phyloP scores from a whole-genome alignment of 2,888 invertebrate genomes.

The Aricia artaxerxes region DNA sequence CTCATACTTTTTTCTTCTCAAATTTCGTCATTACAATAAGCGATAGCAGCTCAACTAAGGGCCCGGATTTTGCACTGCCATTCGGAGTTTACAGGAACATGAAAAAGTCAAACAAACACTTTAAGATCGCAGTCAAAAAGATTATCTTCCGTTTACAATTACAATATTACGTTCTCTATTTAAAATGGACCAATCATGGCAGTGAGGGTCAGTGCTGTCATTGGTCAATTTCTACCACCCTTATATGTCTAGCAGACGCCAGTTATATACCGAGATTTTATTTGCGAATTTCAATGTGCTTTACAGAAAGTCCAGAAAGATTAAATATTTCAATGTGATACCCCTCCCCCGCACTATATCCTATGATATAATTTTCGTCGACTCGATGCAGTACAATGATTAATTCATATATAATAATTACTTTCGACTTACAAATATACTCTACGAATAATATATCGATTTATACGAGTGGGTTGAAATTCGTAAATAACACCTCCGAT shows the following conservation, averaged over 20 bases:
- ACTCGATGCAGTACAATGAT: constrained; percentile 35
- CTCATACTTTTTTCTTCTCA: neutral
- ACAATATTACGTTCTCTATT: constrained; percentile 62
- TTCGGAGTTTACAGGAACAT: constrained; percentile 14
- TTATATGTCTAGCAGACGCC: constrained; percentile 77
- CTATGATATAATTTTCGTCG: constrained; percentile 32
- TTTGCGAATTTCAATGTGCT: constrained; percentile 58
- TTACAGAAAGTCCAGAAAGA: constrained; percentile 33
- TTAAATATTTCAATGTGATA: constrained; percentile 31
- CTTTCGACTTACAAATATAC: constrained; percentile 31
- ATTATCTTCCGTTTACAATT: constrained; percentile 44
- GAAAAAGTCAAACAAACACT: constrained; percentile 24
- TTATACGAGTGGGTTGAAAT: constrained; percentile 46
- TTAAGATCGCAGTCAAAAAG: constrained; percentile 32
- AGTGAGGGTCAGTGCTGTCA: constrained; percentile 77
- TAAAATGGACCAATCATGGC: constrained; percentile 80
- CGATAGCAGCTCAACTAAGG: neutral
- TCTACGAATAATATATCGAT: constrained; percentile 35
- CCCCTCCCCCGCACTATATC: constrained; percentile 16
- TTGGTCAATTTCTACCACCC: constrained; percentile 75
- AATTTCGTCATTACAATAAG: neutral
- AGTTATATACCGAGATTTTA: constrained; percentile 65
- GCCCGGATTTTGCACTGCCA: constrained; percentile 13
- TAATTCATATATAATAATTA: constrained; percentile 34
- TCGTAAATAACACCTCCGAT: constrained; percentile 67